Percentiles rank a stretch among this genome's conserved stretches.
These are phyloP conservation scores for Marasmarcha lunaedactyla DNA, from an alignment of 2,888 invertebrate species.

Conservation along the genomic window DNA sequence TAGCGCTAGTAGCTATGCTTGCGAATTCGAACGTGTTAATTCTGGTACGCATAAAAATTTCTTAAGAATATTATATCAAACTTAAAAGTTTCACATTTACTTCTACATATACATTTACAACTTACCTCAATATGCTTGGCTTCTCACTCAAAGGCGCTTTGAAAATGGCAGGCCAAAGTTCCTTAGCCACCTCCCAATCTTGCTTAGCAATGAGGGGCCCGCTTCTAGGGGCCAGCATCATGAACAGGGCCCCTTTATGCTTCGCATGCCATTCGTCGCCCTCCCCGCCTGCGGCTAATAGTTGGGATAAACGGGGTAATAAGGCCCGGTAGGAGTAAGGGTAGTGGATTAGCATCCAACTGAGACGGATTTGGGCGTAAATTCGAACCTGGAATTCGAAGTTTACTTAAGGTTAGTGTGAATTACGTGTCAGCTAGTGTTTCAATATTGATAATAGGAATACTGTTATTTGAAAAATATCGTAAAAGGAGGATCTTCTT, in stretches of 20 bases:
- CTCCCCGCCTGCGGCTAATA: constrained; percentile 56
- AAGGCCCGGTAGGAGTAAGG: constrained; percentile 78
- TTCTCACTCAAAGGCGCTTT: constrained; percentile 87
- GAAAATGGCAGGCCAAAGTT: constrained; percentile 84
- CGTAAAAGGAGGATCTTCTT: too few relatives aligned
- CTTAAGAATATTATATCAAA: too few relatives aligned
- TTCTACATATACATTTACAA: too few relatives aligned
- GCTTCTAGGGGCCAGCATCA: constrained; percentile 76
- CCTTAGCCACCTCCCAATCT: constrained; percentile 79
- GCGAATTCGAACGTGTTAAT: too few relatives aligned
- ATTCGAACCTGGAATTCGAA: constrained; percentile 60
- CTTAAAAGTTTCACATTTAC: too few relatives aligned
- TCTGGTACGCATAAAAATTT: too few relatives aligned
- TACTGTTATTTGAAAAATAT: too few relatives aligned
- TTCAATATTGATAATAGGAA: too few relatives aligned
- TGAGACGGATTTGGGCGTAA: constrained; percentile 75
- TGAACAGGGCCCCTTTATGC: constrained; percentile 78
- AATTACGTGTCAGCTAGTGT: too few relatives aligned
- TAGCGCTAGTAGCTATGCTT: too few relatives aligned
- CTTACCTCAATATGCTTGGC: constrained; percentile 76
- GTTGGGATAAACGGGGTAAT: constrained; percentile 70
- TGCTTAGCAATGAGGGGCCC: constrained; percentile 76
- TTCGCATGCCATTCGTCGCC: constrained; percentile 62
- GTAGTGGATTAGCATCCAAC: constrained; percentile 72
- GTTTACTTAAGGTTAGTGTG: too few relatives aligned